Percentiles rank a stretch among this genome's conserved stretches.
Conservation (phyloP, 2,113 vertebrate genomes). For the Pholis gunnellus region DNA sequence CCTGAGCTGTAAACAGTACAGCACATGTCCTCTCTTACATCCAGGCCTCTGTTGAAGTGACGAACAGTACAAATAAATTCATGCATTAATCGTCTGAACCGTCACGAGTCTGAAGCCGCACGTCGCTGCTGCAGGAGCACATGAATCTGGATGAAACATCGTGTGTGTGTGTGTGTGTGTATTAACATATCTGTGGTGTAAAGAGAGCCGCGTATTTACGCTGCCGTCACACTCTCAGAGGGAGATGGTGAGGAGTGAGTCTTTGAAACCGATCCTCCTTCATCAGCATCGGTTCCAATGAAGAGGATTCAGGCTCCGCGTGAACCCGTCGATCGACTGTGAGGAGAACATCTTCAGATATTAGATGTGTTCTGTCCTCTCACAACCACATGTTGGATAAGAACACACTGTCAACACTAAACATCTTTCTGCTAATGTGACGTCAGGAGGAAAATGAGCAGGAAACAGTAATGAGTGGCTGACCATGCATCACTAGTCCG, state of each 20-base stretch:
- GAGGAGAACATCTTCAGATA: not conserved
- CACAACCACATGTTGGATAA: too few relatives aligned
- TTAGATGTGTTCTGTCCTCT: too few relatives aligned
- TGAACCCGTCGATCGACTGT: not conserved
- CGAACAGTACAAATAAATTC: not conserved
- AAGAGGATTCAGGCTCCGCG: not conserved
- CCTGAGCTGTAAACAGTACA: conserved; percentile 19
- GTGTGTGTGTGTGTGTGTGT: not conserved
- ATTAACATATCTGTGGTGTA: conserved; percentile 21
- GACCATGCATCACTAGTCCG: too few relatives aligned
- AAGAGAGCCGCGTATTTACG: conserved; percentile 49
- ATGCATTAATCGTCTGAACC: not conserved
- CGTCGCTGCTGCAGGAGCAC: not conserved
- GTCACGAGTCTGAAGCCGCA: not conserved
- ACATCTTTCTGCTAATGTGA: too few relatives aligned
- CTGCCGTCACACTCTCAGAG: conserved; percentile 35
- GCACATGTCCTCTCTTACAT: conserved; percentile 14
- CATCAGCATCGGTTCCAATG: not conserved
- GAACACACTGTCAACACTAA: too few relatives aligned
- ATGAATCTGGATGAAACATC: conserved; percentile 28
- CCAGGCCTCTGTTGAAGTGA: not conserved
- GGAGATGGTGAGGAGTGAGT: conserved; percentile 47
- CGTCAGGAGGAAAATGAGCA: too few relatives aligned
- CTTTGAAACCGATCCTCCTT: conserved; percentile 65
- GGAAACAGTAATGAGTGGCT: too few relatives aligned